Evolutionary conservation across 2,797 vertebrate genomes (phyloP).

Genomic region (Poeciliopsis infans): DNA sequence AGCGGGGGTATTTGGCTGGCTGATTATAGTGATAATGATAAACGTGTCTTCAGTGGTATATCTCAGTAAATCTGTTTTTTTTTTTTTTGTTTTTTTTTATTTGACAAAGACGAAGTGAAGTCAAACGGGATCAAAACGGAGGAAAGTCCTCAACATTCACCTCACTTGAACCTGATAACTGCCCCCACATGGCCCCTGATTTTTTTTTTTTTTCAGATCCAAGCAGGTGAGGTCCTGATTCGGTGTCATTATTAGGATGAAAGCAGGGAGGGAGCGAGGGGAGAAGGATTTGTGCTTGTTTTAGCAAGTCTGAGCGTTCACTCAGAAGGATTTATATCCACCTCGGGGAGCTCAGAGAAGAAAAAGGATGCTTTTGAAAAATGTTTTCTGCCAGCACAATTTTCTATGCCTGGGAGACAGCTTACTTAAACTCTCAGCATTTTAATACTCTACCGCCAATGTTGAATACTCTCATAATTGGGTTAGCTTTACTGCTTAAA

Average conservation of each 20-base stretch:
- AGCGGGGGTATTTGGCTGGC: conserved; percentile 54
- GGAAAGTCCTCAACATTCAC: conserved; percentile 61
- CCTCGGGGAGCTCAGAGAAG: conserved; percentile 69
- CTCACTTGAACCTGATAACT: conserved; percentile 64
- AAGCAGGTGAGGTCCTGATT: conserved; percentile 71
- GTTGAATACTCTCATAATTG: conserved; percentile 69
- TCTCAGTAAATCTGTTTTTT: conserved; percentile 55
- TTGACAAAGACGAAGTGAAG: conserved; percentile 55
- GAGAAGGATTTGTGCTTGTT: conserved; percentile 72
- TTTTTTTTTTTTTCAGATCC: conserved; percentile 35
- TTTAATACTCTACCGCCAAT: conserved; percentile 58
- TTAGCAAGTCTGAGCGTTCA: conserved; percentile 74
- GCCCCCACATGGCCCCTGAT: conserved; percentile 17
- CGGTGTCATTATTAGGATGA: conserved; percentile 67
- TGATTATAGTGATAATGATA: conserved; percentile 69
- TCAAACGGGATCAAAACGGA: conserved; percentile 54
- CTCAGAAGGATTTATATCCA: conserved; percentile 63
- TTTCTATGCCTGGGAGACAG: conserved; percentile 72
- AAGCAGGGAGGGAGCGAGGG: conserved; percentile 50
- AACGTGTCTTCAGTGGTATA: conserved; percentile 56
- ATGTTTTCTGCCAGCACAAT: conserved; percentile 61
- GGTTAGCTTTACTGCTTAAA: conserved; percentile 68
- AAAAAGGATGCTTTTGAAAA: conserved; percentile 64
- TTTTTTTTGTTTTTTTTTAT: too few relatives aligned
- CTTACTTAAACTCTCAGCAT: conserved; percentile 65